A percentile compares a stretch with the other conserved stretches of the same genome.
Conservation (phyloP, 2,113 vertebrate species). For the Mormyrus lacerda region DNA sequence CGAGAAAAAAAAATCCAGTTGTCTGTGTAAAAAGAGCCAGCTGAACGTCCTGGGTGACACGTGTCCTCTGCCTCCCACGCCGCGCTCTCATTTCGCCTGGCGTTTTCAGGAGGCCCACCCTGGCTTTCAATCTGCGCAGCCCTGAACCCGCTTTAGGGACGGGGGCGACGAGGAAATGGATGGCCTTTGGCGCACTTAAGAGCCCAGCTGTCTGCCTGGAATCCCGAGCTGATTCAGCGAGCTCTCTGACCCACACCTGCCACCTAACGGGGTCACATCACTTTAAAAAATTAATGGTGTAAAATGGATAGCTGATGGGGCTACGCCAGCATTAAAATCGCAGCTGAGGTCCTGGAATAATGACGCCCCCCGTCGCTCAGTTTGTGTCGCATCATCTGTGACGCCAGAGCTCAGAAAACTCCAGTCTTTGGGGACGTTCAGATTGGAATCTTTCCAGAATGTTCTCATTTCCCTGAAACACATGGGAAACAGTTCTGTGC, state of each 20-base stretch:
- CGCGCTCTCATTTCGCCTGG: background rate
- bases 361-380: background rate
- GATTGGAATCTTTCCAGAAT: background rate
- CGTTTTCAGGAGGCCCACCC: background rate
- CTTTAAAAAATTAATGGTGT: background rate
- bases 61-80: too few species aligned
- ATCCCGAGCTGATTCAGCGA: slow-evolving; percentile 20
- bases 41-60: too few species aligned
- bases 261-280: background rate
- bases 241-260: background rate
- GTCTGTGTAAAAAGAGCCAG: background rate
- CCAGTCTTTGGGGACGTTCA: background rate
- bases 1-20: background rate
- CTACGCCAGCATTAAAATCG: background rate
- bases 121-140: background rate
- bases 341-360: background rate
- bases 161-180: background rate
- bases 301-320: background rate
- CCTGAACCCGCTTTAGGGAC: background rate
- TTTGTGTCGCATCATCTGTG: background rate
- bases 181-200: background rate
- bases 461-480: background rate
- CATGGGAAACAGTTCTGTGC: background rate
- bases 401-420: background rate
- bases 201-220: background rate